A percentile compares a stretch with the other conserved stretches of the same genome.
phyloP scores from a whole-genome alignment of 2,888 invertebrate species.

The Trileptium ribeirensis region DNA sequence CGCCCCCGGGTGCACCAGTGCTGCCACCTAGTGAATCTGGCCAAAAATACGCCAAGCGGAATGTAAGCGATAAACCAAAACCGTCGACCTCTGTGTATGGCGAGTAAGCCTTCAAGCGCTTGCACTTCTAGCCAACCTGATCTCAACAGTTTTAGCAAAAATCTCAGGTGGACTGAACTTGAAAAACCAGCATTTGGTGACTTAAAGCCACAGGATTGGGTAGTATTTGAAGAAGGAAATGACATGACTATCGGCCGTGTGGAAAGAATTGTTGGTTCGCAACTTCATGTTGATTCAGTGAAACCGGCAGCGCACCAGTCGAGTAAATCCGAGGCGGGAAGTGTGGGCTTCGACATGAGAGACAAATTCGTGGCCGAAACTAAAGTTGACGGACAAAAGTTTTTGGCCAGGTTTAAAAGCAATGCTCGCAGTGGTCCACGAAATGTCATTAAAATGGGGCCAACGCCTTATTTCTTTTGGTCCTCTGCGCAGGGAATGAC shows the following conservation, averaged over 20 bases:
- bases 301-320: not conserved
- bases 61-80: no score
- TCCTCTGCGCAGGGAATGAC: not conserved
- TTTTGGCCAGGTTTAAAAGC: not conserved
- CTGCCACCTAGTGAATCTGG: no score
- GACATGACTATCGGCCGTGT: not conserved
- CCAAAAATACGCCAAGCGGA: no score
- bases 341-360: not conserved
- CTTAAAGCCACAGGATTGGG: not conserved
- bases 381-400: not conserved
- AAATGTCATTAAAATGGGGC: not conserved
- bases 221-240: not conserved
- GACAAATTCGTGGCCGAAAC: not conserved
- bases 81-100: no score
- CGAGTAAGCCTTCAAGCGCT: no score
- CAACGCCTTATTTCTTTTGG: not conserved
- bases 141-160: no score
- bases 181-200: no score
- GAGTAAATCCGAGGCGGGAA: not conserved
- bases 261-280: not conserved
- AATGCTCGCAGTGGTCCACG: not conserved
- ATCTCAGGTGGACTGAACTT: no score
- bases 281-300: not conserved
- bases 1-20: no score
- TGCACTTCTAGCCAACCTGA: no score